Evolutionary conservation across 1,140 invertebrate species (phyloP), one percentile per base, ranked within the genome.

Genomic region (Idris sp.): DNA sequence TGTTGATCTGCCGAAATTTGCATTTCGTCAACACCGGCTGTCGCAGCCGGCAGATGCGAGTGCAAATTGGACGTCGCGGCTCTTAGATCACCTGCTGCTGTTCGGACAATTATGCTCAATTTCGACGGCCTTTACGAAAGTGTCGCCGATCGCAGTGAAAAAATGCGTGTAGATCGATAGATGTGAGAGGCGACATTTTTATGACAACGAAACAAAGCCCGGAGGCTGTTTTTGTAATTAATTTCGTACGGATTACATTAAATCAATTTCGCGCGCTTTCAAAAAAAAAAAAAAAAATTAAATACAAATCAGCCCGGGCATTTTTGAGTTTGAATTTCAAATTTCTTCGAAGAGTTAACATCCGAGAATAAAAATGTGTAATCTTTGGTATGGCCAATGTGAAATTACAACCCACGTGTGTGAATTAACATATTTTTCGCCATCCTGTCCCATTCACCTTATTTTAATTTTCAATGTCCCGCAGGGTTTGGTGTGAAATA

Each of bases 21-120:
- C 81, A 82, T 82, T 82, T 82, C 80, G 80, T 82, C 80, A 82
- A 82, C 79, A 77, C 79, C 79, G 79, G 79, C 80, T 81, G 80
- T 81, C 77, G 81, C 78, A 65, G 65, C n/a, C 59, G 80, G 80
- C 81, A 82, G 81, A 82, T 82, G 81, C 81, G 53, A 77, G 72
- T 73, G 71, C 74, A 82, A 82, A 82, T 82, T 82, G 80, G 80
- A 78, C 79, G 77, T 69, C 76, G 58, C 61, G 74, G 61, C 48
- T 62, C 51, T 28, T 51, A 54, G 65, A 79, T 81, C 81, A 81
- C 80, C 79, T 81, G 80, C 80, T 79, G 48, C 49, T 76, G 8
- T 46, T 54, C 68, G 67, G 67, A 81, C 77, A 83, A 83, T 83
- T 83, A 81, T 76, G 79, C 58, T 71, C 81, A 80, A 83, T 83